A percentile compares a stretch with the other conserved stretches of the same genome.
Conservation (phyloP, 2,797 vertebrate genomes). For the Falco cherrug region DNA sequence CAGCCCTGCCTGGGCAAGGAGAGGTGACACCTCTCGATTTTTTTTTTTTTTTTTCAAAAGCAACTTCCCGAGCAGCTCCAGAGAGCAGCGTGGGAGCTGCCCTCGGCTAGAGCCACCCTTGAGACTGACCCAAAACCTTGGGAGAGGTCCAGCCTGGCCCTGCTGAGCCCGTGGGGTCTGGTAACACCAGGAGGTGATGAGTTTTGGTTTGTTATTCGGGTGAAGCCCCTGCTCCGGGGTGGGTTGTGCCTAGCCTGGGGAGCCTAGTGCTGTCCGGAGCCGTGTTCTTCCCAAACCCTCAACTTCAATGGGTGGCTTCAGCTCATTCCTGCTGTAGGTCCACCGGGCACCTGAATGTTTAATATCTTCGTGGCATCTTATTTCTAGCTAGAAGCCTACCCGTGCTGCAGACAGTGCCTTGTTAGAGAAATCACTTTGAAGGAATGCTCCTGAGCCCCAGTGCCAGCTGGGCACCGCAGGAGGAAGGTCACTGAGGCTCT, state of each 20-base stretch:
- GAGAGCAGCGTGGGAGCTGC: background rate
- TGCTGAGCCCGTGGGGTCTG: background rate
- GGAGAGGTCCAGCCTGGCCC: background rate
- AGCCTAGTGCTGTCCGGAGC: background rate
- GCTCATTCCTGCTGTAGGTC: background rate
- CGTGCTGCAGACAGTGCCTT: no score
- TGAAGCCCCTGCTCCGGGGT: background rate
- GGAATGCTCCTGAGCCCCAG: background rate
- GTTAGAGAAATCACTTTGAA: background rate
- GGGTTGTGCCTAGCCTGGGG: background rate
- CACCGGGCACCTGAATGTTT: background rate
- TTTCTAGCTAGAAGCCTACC: background rate
- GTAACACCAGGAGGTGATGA: accelerated
- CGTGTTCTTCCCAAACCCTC: background rate
- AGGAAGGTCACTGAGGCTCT: accelerated
- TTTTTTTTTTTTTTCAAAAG: background rate
- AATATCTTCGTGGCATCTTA: background rate
- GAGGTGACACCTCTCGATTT: background rate
- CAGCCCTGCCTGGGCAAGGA: background rate
- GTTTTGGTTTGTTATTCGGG: accelerated
- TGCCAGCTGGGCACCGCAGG: accelerated
- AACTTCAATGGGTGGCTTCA: accelerated
- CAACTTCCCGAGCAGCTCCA: accelerated
- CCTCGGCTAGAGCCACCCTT: accelerated
- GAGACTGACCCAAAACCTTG: no score